phyloP scores from a whole-genome alignment of 2,113 vertebrate genomes.

The Egretta garzetta region DNA sequence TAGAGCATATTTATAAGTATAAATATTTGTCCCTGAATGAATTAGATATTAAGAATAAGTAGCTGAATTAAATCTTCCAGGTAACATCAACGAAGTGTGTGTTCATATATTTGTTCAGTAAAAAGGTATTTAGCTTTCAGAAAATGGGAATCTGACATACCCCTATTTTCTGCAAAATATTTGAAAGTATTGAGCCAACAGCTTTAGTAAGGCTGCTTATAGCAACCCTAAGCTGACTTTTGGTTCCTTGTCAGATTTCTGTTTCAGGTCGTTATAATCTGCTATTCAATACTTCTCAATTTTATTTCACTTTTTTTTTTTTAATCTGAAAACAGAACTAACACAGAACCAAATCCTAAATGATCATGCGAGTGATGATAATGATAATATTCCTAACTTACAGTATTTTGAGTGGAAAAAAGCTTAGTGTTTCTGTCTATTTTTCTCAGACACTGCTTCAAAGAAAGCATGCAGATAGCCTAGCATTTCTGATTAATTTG shows the following conservation, averaged over 20 bases:
- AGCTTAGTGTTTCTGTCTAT: neutral
- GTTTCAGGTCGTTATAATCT: neutral
- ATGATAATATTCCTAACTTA: neutral
- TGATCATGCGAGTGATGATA: rapidly evolving
- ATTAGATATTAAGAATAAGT: neutral
- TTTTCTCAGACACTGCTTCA: neutral
- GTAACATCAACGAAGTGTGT: neutral
- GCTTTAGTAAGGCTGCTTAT: neutral
- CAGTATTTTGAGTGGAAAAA: neutral
- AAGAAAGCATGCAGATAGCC: neutral
- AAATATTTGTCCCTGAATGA: neutral
- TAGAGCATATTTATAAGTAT: neutral
- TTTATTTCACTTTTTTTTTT: neutral
- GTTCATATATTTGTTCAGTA: neutral
- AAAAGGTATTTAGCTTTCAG: neutral
- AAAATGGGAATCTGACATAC: neutral
- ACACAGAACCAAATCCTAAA: neutral
- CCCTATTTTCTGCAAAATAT: neutral
- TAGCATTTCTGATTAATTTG: neutral
- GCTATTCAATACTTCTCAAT: neutral
- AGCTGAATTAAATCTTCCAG: neutral
- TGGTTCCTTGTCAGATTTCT: neutral
- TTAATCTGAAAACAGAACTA: neutral
- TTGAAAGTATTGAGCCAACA: neutral
- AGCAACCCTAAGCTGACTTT: neutral